phyloP scores from a whole-genome alignment of 2,797 vertebrate genomes.

The Schizothorax lantsangensis region DNA sequence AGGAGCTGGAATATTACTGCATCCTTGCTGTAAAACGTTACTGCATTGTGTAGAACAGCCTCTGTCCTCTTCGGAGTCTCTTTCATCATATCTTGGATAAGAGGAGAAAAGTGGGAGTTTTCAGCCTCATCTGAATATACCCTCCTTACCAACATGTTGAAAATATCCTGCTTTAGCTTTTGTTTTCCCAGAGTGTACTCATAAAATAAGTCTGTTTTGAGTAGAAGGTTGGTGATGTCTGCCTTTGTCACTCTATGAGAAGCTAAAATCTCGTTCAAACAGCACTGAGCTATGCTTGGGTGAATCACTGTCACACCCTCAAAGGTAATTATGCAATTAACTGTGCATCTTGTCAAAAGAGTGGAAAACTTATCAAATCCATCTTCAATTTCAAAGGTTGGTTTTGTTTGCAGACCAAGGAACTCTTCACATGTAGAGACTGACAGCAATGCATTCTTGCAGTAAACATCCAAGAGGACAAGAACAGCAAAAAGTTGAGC shows the following conservation, averaged over 20 bases:
- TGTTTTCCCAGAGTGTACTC: conserved; percentile 69
- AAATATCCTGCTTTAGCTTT: conserved; percentile 67
- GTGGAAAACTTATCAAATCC: conserved; percentile 70
- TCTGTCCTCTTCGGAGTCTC: conserved; percentile 73
- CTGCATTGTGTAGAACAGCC: conserved; percentile 70
- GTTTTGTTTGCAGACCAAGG: conserved; percentile 65
- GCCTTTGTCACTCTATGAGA: conserved; percentile 55
- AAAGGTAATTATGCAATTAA: conserved; percentile 58
- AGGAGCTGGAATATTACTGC: conserved; percentile 73
- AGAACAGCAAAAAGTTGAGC: conserved; percentile 73
- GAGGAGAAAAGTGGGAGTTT: conserved; percentile 69
- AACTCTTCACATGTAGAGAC: conserved; percentile 75
- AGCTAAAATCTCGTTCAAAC: conserved; percentile 68
- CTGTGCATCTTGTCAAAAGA: conserved; percentile 63
- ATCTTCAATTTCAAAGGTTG: no score
- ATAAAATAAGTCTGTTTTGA: conserved; percentile 66
- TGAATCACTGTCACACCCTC: conserved; percentile 70
- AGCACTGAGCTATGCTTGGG: conserved; percentile 67
- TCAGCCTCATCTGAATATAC: conserved; percentile 32
- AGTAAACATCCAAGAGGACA: conserved; percentile 68
- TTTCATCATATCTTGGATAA: conserved; percentile 67
- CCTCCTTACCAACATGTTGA: conserved; percentile 70
- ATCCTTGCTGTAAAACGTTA: conserved; percentile 68
- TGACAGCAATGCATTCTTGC: conserved; percentile 64
- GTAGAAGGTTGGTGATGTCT: conserved; percentile 65